These are phyloP conservation scores for Drosophila willistoni DNA, from an alignment of 1,140 invertebrate species.

Conservation along the genomic window DNA sequence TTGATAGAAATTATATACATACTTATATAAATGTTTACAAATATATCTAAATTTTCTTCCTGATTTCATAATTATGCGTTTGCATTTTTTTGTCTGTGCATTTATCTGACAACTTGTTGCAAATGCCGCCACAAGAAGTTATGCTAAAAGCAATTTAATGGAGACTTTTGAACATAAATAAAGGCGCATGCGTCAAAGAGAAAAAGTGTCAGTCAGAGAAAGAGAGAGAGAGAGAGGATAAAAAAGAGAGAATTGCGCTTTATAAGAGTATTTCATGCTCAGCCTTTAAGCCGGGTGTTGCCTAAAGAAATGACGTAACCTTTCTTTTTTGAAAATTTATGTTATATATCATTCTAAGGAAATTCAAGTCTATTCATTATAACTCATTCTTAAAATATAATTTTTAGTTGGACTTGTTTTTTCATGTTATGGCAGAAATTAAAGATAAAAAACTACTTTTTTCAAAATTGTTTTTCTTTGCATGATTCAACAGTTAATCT, in stretches of 20 bases:
- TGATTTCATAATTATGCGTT: conserved; percentile 74
- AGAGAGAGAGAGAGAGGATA: not conserved
- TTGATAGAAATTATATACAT: too few relatives aligned
- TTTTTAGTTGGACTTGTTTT: not conserved
- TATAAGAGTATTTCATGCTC: conserved; percentile 10
- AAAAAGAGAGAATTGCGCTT: not conserved
- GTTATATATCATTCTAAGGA: not conserved
- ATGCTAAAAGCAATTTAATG: conserved; percentile 21
- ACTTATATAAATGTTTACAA: not conserved
- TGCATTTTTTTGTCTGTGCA: conserved; percentile 36
- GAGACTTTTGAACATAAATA: conserved; percentile 40
- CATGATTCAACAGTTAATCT: conserved; percentile 67
- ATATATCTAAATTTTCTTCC: conserved; percentile 61
- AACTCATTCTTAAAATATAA: not conserved
- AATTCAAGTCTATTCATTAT: not conserved
- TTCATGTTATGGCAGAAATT: not conserved
- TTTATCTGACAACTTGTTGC: conserved; percentile 66
- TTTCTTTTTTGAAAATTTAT: not conserved
- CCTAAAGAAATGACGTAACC: conserved; percentile 67
- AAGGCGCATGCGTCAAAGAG: conserved; percentile 51
- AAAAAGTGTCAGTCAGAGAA: not conserved
- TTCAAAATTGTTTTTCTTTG: not conserved
- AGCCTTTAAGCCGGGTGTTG: conserved; percentile 55
- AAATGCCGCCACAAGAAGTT: conserved; percentile 34
- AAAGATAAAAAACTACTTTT: not conserved